Evolutionary conservation across 2,888 invertebrate species (phyloP).

Genomic region (Drosophila seclusa): DNA sequence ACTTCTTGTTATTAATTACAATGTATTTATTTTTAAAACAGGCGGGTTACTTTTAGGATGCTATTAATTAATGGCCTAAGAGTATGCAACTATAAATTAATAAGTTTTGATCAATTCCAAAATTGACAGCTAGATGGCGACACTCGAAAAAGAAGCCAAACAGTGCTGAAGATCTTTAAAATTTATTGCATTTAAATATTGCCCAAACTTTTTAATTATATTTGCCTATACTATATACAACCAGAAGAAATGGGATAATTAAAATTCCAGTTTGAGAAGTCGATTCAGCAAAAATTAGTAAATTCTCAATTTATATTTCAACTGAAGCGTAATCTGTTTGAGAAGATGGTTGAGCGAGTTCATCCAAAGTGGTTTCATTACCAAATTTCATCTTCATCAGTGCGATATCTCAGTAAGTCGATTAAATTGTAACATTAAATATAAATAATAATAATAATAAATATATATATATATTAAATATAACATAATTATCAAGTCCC

Average conservation of each 20-base stretch:
- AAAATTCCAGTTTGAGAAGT: neutral
- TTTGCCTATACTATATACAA: too few species aligned
- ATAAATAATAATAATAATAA: too few species aligned
- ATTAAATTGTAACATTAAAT: too few species aligned
- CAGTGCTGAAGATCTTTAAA: neutral
- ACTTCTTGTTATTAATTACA: neutral
- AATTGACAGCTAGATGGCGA: slow-evolving; percentile 14
- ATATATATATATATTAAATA: too few species aligned
- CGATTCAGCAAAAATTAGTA: neutral
- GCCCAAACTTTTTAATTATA: too few species aligned
- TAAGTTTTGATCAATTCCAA: neutral
- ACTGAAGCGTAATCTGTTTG: neutral
- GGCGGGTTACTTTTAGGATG: neutral
- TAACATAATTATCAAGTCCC: too few species aligned
- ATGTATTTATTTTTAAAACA: neutral
- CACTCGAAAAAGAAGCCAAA: neutral
- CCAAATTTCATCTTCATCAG: neutral
- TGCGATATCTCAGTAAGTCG: neutral
- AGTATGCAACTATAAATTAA: neutral
- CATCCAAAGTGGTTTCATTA: neutral
- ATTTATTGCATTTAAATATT: neutral
- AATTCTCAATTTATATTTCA: neutral
- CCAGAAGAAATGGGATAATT: neutral
- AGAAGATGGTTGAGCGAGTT: neutral
- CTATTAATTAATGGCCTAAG: neutral